phyloP scores from a whole-genome alignment of 35 echinoderm and acorn worm species.

The Hemicentrotus pulcherrimus region DNA sequence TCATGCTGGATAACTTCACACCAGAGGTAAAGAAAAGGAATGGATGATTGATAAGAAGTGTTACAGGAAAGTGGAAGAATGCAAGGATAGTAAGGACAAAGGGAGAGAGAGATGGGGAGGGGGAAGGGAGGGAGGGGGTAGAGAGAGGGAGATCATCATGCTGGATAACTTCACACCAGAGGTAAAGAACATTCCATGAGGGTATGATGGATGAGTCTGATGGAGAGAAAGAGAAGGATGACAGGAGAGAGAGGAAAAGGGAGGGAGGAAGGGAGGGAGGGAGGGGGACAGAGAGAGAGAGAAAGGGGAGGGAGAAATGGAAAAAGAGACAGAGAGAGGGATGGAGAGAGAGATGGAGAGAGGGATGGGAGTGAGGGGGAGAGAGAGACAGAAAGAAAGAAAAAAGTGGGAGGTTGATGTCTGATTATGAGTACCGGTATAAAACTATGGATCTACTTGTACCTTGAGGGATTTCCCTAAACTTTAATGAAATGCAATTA shows the following conservation, averaged over 20 bases:
- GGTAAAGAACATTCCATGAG: constrained; percentile 45
- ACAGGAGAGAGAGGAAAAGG: not conserved
- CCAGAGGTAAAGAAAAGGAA: constrained; percentile 67
- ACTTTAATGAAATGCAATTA: no score
- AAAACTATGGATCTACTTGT: no score
- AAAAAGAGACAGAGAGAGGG: not conserved
- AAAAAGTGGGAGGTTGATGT: no score
- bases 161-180: constrained; percentile 91
- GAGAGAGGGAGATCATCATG: constrained; percentile 85
- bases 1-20: constrained; percentile 97
- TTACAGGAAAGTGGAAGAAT: not conserved
- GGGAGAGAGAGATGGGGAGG: not conserved
- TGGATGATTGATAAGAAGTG: not conserved
- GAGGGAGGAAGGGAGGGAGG: not conserved
- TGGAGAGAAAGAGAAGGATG: not conserved
- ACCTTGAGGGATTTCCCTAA: no score
- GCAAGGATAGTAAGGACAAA: not conserved
- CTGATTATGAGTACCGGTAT: no score
- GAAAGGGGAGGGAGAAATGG: no score
- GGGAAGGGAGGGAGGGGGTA: constrained; percentile 85
- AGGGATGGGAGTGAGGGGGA: not conserved
- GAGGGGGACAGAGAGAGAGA: not conserved
- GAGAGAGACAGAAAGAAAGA: no score
- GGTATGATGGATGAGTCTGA: not conserved
- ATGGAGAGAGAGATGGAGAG: not conserved